Evolutionary conservation across 2,888 invertebrate genomes (phyloP), one percentile per base, ranked within the genome.

Genomic region (Lordiphosa andalusiaca): DNA sequence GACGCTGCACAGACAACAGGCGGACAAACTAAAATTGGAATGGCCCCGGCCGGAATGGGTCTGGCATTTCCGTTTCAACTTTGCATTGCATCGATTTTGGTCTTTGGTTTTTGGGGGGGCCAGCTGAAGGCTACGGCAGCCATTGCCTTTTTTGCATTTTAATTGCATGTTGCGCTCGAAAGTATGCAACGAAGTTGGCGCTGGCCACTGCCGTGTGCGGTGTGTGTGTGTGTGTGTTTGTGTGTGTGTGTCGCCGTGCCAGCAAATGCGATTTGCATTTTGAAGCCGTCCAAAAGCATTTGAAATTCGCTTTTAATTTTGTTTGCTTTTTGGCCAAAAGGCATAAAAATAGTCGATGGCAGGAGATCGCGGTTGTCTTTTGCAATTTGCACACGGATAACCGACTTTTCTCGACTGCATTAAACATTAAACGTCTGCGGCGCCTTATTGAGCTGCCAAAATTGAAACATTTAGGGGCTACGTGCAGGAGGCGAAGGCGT

Each of bases 211-310:
- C 37, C 2, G 12, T 16, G 46, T 52, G n/a, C 12, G 12, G 37
- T n/a, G 5, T 1, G 21, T 48, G 23, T 19, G 21, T 37, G 21
- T 16, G 16, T 16, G 16, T 16, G 16, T 16, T n/a, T n/a, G 4
- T 7, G 2, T n/a, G 40, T 9, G 40, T 23, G 44, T 13, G 50
- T n/a, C 35, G 6, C 35, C 10, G 42, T 19, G 54, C 42, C 53
- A 58, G 65, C 59, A 70, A 75, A 72, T 72, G 73, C 69, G 72
- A 85, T 86, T 85, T 85, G 84, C 81, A 86, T 87, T 84, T 74
- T 76, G 78, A 71, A 66, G 73, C 72, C 55, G 54, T 54, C 49
- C 67, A 65, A 73, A 61, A 70, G 68, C 78, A 84, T 78, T 82
- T 63, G 58, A 66, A 82, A 82, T 76, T 76, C 69, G 71, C 60